phyloP scores from a whole-genome alignment of 2,113 vertebrate genomes.

The Phalacrocorax carbo region DNA sequence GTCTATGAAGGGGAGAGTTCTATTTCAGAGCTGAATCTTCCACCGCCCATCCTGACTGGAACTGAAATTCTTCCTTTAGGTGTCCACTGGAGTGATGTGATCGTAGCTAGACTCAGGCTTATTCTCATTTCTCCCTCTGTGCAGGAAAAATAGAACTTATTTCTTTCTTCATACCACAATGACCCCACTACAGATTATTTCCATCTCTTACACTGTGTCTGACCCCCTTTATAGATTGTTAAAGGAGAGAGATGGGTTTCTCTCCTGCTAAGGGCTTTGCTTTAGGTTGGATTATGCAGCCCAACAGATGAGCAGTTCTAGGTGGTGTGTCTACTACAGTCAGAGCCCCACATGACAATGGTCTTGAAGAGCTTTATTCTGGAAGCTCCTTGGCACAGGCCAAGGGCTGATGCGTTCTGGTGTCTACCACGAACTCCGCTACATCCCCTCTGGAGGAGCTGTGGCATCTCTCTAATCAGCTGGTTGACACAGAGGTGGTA shows the following conservation, averaged over 20 bases:
- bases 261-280: background rate
- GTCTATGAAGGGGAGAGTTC: background rate
- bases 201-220: background rate
- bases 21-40: background rate
- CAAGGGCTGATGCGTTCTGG: background rate
- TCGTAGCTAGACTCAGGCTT: background rate
- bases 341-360: background rate
- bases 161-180: fast-evolving
- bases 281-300: background rate
- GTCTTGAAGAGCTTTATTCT: background rate
- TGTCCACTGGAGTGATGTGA: background rate
- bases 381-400: background rate
- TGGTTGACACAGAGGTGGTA: background rate
- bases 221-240: background rate
- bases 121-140: background rate
- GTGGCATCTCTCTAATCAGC: background rate
- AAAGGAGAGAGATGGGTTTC: background rate
- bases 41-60: background rate
- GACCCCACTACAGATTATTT: background rate
- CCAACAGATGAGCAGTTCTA: background rate
- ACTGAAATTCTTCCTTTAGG: background rate
- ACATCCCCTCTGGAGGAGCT: background rate
- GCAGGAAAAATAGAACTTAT: background rate
- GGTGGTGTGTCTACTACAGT: background rate
- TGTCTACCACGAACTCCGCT: background rate